Base-by-base conservation (phyloP, 2,113 vertebrate genomes). In the Cygnus buccinator region DNA sequence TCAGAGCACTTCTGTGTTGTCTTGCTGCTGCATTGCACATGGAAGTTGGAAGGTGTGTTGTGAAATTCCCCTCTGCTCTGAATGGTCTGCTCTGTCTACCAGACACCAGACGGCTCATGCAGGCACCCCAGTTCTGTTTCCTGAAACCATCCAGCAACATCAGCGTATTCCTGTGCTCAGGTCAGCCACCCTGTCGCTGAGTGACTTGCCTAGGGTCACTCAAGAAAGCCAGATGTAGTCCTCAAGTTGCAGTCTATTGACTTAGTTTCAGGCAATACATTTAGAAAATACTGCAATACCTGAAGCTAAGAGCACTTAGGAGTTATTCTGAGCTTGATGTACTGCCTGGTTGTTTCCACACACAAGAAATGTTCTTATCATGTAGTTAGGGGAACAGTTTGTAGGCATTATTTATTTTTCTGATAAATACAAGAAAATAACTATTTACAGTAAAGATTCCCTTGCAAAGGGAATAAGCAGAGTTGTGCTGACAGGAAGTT, bases 71-170 rank as follows among this genome's bases (percentile, higher is more conserved):
- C 10, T n/a, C 44, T 59, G 25, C 58, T 37, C 28, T 19, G 58
- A 29, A 8, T 1, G 14, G 33, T 44, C 62, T 46, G 43, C 1
- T 29, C 11, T 59, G 66, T 18, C 59, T 9, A 2, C 39, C 41
- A 23, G 61, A 2, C 0, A 2, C 50, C 19, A 1, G 9, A 13
- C 25, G 6, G 44, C 17, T 61, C 14, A 2, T 6, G 8, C 61
- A 48, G 61, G 11, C 3, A 10, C 5, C n/a, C 13, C 35, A 39
- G n/a, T 43, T 59, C 54, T 14, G 29, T 18, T 44, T 57, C 22
- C 29, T 28, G 6, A 13, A 26, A 55, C 55, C 29, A 6, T 8
- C 37, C 61, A 62, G 55, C 21, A 73, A 33, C 43, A 65, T 63
- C 22, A 37, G 15, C 11, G 3, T 33, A 21, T 20, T 13, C 23